Evolutionary conservation across 2,113 vertebrate genomes (phyloP).

Genomic region (Nestor notabilis): DNA sequence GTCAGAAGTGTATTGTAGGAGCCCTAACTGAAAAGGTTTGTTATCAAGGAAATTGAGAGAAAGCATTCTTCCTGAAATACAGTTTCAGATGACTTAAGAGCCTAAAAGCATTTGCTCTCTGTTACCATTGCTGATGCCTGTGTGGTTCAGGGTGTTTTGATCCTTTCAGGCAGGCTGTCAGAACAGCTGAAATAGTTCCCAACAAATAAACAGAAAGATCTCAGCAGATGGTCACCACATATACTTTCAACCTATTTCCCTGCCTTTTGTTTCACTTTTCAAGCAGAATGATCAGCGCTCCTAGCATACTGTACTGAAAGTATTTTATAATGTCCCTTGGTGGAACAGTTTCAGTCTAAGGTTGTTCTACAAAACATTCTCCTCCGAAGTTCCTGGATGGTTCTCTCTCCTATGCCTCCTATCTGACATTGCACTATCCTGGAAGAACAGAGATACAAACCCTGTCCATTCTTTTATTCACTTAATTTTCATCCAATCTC

Average conservation of each 20-base stretch:
- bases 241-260: background rate
- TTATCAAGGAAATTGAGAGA: background rate
- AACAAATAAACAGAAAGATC: background rate
- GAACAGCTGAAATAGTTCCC: background rate
- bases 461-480: background rate
- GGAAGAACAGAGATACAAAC: background rate
- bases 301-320: background rate
- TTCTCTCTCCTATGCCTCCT: background rate
- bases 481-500: background rate
- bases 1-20: background rate
- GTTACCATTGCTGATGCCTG: background rate
- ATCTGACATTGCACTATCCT: background rate
- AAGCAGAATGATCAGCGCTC: background rate
- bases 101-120: background rate
- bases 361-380: background rate
- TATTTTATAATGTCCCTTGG: background rate
- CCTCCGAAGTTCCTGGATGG: background rate
- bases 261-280: background rate
- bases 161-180: constrained; percentile 13
- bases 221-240: background rate
- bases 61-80: background rate
- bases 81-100: background rate
- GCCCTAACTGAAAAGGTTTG: background rate
- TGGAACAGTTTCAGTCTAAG: background rate
- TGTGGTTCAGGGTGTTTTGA: background rate